phyloP scores from a whole-genome alignment of 2,888 invertebrate species.

The Asteroscopus sphinx region DNA sequence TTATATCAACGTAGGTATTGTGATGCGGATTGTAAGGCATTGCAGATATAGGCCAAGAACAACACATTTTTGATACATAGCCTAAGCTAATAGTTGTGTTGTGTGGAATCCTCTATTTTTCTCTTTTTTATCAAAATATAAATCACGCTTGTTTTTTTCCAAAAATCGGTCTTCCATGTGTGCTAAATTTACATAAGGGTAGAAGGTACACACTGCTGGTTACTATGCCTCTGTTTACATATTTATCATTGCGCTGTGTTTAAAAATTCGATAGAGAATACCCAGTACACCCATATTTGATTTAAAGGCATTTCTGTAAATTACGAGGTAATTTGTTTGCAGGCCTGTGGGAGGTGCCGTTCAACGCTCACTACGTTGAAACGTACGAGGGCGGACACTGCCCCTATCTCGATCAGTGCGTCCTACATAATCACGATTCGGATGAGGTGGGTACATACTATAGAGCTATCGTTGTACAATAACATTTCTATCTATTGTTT shows the following conservation, averaged over 20 bases:
- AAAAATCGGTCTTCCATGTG: no score
- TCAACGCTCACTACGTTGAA: conserved; percentile 97
- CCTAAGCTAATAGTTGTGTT: no score
- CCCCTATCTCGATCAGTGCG: conserved; percentile 97
- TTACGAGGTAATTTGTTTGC: conserved; percentile 50
- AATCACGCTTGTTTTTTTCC: no score
- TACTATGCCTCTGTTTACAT: conserved; percentile 14
- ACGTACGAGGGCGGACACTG: conserved; percentile 97
- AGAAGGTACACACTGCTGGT: conserved; percentile 6
- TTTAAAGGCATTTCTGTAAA: conserved; percentile 22
- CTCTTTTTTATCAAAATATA: no score
- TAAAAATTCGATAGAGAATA: conserved; percentile 18
- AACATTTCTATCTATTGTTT: no score
- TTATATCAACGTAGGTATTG: no score
- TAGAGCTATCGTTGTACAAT: not conserved
- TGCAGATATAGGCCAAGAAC: no score
- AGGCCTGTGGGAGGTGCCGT: conserved; percentile 97
- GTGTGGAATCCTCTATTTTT: no score
- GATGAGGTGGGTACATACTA: conserved; percentile 84
- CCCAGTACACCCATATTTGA: conserved; percentile 17
- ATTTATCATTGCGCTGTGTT: conserved; percentile 18
- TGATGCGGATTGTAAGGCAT: no score
- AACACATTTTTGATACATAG: no score
- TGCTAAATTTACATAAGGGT: not conserved
- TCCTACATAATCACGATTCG: conserved; percentile 95